Evolutionary conservation across 2,113 vertebrate species (phyloP).

Genomic region (Probosciger aterrimus): DNA sequence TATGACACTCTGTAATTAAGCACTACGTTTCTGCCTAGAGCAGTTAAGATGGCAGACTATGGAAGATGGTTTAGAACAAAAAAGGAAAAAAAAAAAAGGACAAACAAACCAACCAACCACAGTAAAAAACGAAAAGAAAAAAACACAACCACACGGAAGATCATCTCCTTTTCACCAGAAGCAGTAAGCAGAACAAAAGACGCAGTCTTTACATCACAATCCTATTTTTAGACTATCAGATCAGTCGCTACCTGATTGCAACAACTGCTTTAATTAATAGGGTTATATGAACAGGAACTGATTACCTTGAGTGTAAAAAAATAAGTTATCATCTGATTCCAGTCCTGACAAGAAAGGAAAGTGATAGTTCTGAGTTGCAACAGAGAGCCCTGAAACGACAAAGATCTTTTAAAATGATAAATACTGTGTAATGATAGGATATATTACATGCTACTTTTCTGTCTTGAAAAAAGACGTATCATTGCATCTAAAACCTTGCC

Average conservation of each 20-base stretch:
- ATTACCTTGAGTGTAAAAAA: neutral
- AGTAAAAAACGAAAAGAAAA: neutral
- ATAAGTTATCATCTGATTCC: neutral
- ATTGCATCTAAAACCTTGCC: neutral
- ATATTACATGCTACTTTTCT: constrained; percentile 7
- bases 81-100: neutral
- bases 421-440: neutral
- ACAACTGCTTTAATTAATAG: neutral
- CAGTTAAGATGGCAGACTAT: neutral
- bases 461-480: neutral
- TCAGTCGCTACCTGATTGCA: neutral
- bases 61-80: neutral
- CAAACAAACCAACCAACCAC: neutral
- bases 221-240: neutral
- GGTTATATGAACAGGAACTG: neutral
- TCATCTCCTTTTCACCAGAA: neutral
- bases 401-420: neutral
- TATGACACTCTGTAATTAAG: constrained; percentile 63
- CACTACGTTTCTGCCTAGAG: neutral
- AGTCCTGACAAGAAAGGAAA: neutral
- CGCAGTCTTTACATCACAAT: neutral
- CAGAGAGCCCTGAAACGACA: neutral
- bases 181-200: neutral
- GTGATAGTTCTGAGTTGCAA: neutral
- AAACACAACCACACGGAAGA: neutral